A percentile compares a stretch with the other conserved stretches of the same genome.
These are phyloP conservation scores for Amblyornis subalaris DNA, from an alignment of 2,113 vertebrate genomes.

Conservation along the genomic window DNA sequence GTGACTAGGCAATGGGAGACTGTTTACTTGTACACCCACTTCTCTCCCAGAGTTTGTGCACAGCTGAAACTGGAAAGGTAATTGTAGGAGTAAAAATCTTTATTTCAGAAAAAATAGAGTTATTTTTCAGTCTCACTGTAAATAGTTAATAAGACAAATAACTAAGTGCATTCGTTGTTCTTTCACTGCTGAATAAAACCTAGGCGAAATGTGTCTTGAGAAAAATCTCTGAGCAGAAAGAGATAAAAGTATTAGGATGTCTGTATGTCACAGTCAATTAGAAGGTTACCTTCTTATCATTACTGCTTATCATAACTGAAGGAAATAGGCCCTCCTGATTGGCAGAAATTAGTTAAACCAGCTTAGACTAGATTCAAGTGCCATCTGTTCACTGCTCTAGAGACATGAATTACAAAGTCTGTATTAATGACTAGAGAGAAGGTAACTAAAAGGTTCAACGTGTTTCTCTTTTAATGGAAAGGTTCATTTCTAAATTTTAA, in stretches of 20 bases:
- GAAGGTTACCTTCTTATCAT: slow-evolving; percentile 30
- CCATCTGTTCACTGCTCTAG: slow-evolving; percentile 6
- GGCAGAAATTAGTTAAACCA: slow-evolving; percentile 45
- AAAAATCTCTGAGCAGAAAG: not conserved
- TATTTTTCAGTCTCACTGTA: not conserved
- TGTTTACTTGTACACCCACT: not conserved
- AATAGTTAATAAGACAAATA: not conserved
- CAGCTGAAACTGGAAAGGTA: not conserved
- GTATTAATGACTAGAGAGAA: not conserved
- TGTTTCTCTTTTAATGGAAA: not conserved
- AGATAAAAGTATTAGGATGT: slow-evolving; percentile 46
- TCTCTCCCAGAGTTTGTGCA: not conserved
- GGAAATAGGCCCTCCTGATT: not conserved
- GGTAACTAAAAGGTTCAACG: accelerated
- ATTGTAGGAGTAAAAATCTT: not conserved
- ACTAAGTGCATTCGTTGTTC: not conserved
- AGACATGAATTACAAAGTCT: not conserved
- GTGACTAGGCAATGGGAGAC: not conserved
- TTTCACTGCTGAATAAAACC: not conserved
- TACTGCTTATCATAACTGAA: slow-evolving; percentile 38
- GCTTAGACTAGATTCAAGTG: not conserved
- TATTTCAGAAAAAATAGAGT: not conserved
- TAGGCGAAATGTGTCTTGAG: not conserved
- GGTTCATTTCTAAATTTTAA: not conserved
- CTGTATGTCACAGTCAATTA: slow-evolving; percentile 46